Evolutionary conservation across 2,113 vertebrate genomes (phyloP).

Genomic region (Phaethornis superciliosus): DNA sequence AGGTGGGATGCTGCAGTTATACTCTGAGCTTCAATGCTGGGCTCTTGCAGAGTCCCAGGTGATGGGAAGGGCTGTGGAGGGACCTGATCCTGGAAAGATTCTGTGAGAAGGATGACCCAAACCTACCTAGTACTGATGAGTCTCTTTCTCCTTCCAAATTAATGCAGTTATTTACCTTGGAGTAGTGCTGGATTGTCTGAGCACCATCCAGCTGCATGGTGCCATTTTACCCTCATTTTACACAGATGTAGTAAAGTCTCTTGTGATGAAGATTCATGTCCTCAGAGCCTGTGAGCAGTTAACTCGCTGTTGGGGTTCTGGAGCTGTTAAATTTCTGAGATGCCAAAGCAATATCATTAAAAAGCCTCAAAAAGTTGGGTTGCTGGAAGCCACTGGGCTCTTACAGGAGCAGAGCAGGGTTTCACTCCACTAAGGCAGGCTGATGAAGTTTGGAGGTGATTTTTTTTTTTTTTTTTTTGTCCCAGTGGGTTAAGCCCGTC

Average conservation of each 20-base stretch:
- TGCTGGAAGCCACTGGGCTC: background rate
- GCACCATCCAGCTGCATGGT: background rate
- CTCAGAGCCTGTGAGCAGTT: background rate
- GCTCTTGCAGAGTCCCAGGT: background rate
- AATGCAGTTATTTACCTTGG: background rate
- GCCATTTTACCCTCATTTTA: background rate
- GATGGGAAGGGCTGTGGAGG: background rate
- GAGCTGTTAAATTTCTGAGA: background rate
- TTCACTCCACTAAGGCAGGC: background rate
- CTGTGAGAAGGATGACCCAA: background rate
- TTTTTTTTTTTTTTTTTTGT: background rate
- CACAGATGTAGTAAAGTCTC: background rate
- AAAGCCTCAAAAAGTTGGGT: background rate
- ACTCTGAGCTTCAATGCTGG: background rate
- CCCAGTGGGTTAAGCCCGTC: background rate
- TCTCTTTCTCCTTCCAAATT: background rate
- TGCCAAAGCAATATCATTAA: background rate
- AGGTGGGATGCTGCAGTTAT: accelerated
- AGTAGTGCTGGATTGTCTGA: background rate
- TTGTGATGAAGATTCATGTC: background rate
- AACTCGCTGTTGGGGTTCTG: background rate
- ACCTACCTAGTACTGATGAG: background rate
- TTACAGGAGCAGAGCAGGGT: background rate
- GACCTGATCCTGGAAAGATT: background rate
- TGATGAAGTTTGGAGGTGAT: background rate